Evolutionary conservation across 2,888 invertebrate genomes (phyloP).

Genomic region (Ametastegia equiseti): DNA sequence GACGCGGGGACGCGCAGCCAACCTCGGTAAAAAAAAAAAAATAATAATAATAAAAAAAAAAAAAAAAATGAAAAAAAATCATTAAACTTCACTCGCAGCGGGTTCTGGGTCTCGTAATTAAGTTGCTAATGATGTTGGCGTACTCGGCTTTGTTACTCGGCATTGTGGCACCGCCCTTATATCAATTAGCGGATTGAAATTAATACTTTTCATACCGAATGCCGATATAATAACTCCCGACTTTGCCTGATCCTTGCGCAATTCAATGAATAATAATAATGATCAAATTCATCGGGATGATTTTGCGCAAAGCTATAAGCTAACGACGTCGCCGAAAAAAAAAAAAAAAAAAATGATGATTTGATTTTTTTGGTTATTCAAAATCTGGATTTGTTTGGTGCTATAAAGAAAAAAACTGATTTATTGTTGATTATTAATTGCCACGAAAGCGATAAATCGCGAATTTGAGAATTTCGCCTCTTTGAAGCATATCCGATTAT

Average conservation of each 20-base stretch:
- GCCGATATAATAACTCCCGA: background rate
- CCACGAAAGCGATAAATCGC: background rate
- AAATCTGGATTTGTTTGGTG: no score
- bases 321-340: background rate
- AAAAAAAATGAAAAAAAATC: background rate
- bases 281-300: no score
- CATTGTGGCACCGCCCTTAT: constrained; percentile 20
- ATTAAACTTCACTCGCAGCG: background rate
- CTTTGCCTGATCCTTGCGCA: background rate
- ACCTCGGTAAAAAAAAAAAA: background rate
- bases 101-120: constrained; percentile 28
- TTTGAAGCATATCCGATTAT: background rate
- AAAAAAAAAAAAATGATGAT: background rate
- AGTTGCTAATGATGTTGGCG: constrained; percentile 40
- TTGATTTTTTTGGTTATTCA: no score
- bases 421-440: background rate
- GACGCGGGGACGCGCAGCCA: background rate
- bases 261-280: background rate
- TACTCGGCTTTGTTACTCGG: constrained; percentile 18
- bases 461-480: background rate
- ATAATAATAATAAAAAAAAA: background rate
- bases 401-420: background rate
- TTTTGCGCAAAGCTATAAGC: no score
- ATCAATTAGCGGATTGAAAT: constrained; percentile 40
- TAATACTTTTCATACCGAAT: background rate